These are phyloP conservation scores for Plutomurus gul DNA, from an alignment of 1,140 invertebrate species.

Conservation along the genomic window DNA sequence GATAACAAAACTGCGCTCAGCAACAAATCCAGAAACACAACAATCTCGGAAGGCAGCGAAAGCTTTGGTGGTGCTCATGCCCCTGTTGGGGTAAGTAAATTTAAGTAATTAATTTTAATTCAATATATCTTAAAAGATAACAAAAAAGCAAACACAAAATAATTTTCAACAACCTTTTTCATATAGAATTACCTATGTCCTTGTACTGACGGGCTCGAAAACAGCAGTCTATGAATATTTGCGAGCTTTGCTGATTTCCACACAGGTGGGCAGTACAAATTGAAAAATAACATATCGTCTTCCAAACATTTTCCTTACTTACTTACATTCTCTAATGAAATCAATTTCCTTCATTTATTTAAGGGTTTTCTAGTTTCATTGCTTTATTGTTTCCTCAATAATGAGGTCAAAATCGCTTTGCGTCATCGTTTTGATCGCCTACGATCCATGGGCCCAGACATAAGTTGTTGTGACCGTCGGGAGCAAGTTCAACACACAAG, in stretches of 20 bases:
- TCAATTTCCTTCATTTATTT: background rate
- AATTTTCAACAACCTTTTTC: no score
- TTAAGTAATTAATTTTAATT: no score
- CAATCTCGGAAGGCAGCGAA: slow-evolving; percentile 88
- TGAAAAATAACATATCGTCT: background rate
- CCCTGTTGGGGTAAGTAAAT: slow-evolving; percentile 73
- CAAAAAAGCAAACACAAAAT: no score
- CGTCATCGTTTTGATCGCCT: slow-evolving; percentile 73
- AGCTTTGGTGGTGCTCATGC: slow-evolving; percentile 84
- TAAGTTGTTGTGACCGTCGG: slow-evolving; percentile 33
- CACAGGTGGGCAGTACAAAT: slow-evolving; percentile 73
- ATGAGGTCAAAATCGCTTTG: slow-evolving; percentile 83
- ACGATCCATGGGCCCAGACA: background rate
- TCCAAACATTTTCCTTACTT: background rate
- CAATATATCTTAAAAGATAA: no score
- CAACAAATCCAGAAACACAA: slow-evolving; percentile 81
- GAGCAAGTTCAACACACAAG: background rate
- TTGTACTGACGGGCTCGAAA: slow-evolving; percentile 73
- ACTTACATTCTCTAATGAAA: background rate
- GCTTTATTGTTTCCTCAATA: slow-evolving; percentile 91
- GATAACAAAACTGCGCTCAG: slow-evolving; percentile 86
- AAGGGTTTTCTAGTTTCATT: slow-evolving; percentile 83
- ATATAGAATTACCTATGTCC: slow-evolving; percentile 80
- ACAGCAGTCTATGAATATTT: slow-evolving; percentile 54
- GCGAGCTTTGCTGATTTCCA: slow-evolving; percentile 74